These are phyloP conservation scores for Polypedilum vanderplanki DNA, from an alignment of 1,140 invertebrate genomes.

Conservation along the genomic window DNA sequence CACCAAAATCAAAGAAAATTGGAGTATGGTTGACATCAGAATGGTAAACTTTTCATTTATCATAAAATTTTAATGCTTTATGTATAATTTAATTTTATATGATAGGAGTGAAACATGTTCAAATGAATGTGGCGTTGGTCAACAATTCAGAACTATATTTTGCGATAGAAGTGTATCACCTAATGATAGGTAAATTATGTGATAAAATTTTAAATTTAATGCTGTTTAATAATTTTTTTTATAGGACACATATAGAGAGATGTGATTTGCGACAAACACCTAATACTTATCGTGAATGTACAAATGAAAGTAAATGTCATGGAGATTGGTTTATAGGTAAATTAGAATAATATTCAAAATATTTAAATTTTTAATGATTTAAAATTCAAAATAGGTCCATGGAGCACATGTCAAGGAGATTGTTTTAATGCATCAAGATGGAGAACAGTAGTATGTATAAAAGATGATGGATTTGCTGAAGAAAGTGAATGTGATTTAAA, in stretches of 20 bases:
- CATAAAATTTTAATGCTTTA: not conserved
- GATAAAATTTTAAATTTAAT: too few relatives aligned
- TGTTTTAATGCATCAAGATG: slow-evolving; percentile 46
- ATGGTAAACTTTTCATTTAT: slow-evolving; percentile 33
- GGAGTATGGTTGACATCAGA: slow-evolving; percentile 41
- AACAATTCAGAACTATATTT: slow-evolving; percentile 42
- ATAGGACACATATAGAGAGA: slow-evolving; percentile 41
- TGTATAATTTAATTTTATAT: not conserved
- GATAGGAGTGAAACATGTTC: slow-evolving; percentile 35
- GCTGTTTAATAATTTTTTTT: too few relatives aligned
- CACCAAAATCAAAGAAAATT: slow-evolving; percentile 33
- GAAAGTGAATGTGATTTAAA: slow-evolving; percentile 43
- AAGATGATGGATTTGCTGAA: slow-evolving; percentile 44
- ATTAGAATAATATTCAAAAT: not conserved
- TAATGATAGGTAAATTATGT: too few relatives aligned
- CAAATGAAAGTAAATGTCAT: slow-evolving; percentile 51
- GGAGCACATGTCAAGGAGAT: slow-evolving; percentile 51
- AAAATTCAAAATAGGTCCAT: slow-evolving; percentile 57
- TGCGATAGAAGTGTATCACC: slow-evolving; percentile 42
- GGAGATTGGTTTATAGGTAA: slow-evolving; percentile 50
- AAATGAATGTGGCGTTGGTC: slow-evolving; percentile 36
- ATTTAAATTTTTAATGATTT: not conserved
- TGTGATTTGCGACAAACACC: slow-evolving; percentile 55
- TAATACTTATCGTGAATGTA: slow-evolving; percentile 52
- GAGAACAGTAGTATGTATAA: slow-evolving; percentile 45